Evolutionary conservation across 2,797 vertebrate genomes (phyloP).

Genomic region (Chaetodon trifasciatus): DNA sequence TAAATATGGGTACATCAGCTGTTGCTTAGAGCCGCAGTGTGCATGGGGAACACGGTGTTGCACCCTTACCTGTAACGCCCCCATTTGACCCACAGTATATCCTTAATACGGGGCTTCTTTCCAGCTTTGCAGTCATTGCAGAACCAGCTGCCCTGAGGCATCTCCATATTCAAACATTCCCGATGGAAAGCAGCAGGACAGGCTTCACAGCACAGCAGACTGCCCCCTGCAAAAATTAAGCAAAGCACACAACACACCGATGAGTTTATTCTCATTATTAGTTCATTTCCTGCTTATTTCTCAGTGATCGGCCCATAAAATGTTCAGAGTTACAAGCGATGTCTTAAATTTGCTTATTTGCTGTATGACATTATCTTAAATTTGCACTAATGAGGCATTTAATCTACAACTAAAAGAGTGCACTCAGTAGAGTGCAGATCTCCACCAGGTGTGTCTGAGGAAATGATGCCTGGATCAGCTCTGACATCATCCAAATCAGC

Average conservation of each 20-base stretch:
- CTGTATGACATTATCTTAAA: too few species aligned
- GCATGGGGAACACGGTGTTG: background rate
- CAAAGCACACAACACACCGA: background rate
- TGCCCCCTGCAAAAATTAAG: slow-evolving; percentile 88
- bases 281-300: background rate
- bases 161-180: slow-evolving; percentile 98
- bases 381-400: background rate
- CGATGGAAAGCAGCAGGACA: slow-evolving; percentile 99
- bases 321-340: too few species aligned
- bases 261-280: background rate
- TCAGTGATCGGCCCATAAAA: background rate
- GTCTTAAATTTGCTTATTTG: background rate
- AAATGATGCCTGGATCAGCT: too few species aligned
- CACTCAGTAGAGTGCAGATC: too few species aligned
- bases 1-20: background rate
- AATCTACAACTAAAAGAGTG: background rate
- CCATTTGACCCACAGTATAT: slow-evolving; percentile 99
- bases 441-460: too few species aligned
- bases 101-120: slow-evolving; percentile 97
- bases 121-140: slow-evolving; percentile 99
- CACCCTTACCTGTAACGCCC: slow-evolving; percentile 93
- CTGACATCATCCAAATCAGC: too few species aligned
- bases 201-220: slow-evolving; percentile 98
- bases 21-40: background rate
- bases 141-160: slow-evolving; percentile 99